Percentiles rank a stretch among this genome's conserved stretches.
Conservation (phyloP, 2,888 invertebrate species). For the Drosophila neotestacea region DNA sequence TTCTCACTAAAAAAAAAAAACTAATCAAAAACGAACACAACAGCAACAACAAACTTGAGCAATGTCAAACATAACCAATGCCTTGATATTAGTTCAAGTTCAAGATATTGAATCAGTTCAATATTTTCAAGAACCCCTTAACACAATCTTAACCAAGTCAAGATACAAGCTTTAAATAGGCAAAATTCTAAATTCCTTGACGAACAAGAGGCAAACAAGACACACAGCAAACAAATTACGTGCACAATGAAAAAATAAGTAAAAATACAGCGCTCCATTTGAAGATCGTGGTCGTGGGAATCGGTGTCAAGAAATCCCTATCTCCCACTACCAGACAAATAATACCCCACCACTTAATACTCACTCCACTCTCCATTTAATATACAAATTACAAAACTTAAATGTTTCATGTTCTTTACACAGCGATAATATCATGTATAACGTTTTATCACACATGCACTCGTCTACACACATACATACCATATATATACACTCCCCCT, state of each 20-base stretch:
- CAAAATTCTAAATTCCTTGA: conserved; percentile 48
- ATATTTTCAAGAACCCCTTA: background rate
- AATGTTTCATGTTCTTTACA: conserved; percentile 52
- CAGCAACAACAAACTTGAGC: conserved; percentile 11
- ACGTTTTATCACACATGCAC: conserved; percentile 66
- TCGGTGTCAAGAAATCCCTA: conserved; percentile 18
- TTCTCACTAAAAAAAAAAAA: conserved; percentile 22
- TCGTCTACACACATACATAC: conserved; percentile 17
- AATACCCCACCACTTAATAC: conserved; percentile 6
- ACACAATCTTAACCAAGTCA: background rate
- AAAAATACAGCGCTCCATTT: conserved; percentile 54
- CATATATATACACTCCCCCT: conserved; percentile 27
- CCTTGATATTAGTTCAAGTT: conserved; percentile 28
- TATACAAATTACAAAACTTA: conserved; percentile 19
- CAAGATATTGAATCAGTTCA: conserved; percentile 25
- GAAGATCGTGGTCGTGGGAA: conserved; percentile 26
- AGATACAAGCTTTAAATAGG: conserved; percentile 3
- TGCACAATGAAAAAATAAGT: conserved; percentile 5
- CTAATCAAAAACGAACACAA: conserved; percentile 1
- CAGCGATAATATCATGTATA: conserved; percentile 73
- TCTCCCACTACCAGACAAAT: conserved; percentile 8
- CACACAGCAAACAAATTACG: conserved; percentile 12
- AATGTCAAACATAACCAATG: background rate
- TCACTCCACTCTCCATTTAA: conserved; percentile 1
- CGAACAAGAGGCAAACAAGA: conserved; percentile 24